Conservation (phyloP, 2,888 invertebrate genomes). For the Gastrophysa polygoni region DNA sequence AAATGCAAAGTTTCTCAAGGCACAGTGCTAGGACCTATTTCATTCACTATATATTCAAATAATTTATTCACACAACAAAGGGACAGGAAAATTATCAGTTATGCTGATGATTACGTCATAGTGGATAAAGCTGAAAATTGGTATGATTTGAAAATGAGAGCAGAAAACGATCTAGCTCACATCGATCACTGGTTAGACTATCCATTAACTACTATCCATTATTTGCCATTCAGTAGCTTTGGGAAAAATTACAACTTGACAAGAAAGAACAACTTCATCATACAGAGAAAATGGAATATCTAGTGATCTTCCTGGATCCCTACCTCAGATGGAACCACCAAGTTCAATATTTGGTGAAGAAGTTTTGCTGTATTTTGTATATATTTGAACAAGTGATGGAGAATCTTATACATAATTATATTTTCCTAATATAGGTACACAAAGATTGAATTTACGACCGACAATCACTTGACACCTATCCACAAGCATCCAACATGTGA, state of each 20-base stretch:
- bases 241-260: neutral
- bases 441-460: no score
- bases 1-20: constrained; percentile 22
- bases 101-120: constrained; percentile 4
- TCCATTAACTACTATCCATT: constrained; percentile 1
- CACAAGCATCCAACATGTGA: no score
- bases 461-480: no score
- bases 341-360: no score
- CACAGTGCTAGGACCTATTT: no score
- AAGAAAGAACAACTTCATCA: neutral
- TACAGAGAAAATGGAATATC: constrained; percentile 9
- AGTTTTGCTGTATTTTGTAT: constrained; percentile 4
- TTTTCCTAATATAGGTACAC: no score
- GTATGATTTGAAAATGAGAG: constrained; percentile 3
- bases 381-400: constrained; percentile 6
- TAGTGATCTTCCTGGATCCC: constrained; percentile 1
- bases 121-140: neutral
- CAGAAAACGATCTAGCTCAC: constrained; percentile 2
- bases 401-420: no score
- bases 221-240: constrained; percentile 5
- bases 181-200: constrained; percentile 9
- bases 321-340: no score
- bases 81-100: constrained; percentile 4
- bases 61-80: no score
- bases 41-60: no score